phyloP scores from a whole-genome alignment of 2,888 invertebrate genomes.

The Tricholauxania praeusta region DNA sequence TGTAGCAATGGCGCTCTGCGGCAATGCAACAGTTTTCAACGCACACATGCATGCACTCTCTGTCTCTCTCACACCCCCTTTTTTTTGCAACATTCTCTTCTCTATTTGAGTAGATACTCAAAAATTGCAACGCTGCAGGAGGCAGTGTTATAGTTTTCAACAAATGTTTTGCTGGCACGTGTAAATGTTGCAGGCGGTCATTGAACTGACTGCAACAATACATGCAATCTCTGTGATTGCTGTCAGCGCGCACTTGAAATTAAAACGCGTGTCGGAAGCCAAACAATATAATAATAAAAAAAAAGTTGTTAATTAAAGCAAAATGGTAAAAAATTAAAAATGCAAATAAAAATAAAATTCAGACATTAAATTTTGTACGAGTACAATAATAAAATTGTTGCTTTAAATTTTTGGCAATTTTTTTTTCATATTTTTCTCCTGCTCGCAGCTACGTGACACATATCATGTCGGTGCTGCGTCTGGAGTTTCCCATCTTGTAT shows the following conservation, averaged over 20 bases:
- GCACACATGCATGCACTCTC: slow-evolving; percentile 18
- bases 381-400: background rate
- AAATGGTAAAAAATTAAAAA: no score
- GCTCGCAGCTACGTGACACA: no score
- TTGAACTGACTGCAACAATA: slow-evolving; percentile 53
- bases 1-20: slow-evolving; percentile 46
- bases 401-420: background rate
- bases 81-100: background rate
- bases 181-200: slow-evolving; percentile 53
- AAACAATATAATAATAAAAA: background rate
- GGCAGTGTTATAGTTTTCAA: slow-evolving; percentile 58
- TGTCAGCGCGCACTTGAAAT: background rate
- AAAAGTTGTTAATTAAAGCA: background rate
- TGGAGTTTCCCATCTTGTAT: no score
- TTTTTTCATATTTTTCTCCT: background rate
- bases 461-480: no score
- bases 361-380: no score
- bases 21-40: slow-evolving; percentile 58
- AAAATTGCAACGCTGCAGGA: slow-evolving; percentile 47
- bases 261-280: background rate
- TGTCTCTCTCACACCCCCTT: background rate
- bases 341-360: no score
- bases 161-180: slow-evolving; percentile 52
- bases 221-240: slow-evolving; percentile 14
- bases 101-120: background rate